Conservation (phyloP, 2,113 vertebrate species). For the Nothobranchius furzeri region DNA sequence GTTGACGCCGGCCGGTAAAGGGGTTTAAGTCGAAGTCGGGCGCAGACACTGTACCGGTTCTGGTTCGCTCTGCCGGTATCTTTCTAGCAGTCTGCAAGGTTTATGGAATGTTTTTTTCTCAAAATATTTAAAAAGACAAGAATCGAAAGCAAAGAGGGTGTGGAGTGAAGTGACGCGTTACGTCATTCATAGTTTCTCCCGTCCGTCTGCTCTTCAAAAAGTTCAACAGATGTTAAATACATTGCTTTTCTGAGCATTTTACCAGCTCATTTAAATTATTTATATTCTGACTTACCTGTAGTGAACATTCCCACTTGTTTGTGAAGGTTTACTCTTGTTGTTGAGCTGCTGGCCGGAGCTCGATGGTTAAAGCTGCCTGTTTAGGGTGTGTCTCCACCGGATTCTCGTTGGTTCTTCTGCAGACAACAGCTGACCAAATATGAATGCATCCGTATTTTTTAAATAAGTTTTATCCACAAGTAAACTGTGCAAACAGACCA, state of each 20-base stretch:
- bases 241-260: too few relatives aligned
- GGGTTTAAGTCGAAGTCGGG: slow-evolving; percentile 42
- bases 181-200: slow-evolving; percentile 60
- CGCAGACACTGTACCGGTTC: fast-evolving
- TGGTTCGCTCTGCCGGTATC: not conserved
- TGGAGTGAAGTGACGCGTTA: slow-evolving; percentile 68
- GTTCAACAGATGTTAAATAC: not conserved
- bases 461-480: not conserved
- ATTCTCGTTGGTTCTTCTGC: not conserved
- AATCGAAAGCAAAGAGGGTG: slow-evolving; percentile 54
- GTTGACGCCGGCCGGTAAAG: slow-evolving; percentile 15
- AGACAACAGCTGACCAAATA: not conserved
- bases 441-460: not conserved
- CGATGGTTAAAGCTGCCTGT: not conserved
- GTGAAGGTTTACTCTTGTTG: not conserved
- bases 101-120: not conserved
- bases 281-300: not conserved
- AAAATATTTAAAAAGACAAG: not conserved
- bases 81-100: not conserved
- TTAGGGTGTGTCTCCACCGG: slow-evolving; percentile 31
- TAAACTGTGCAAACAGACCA: not conserved
- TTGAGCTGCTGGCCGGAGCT: not conserved
- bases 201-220: not conserved
- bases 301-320: not conserved
- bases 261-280: not conserved